Base-by-base conservation (phyloP, 2,888 invertebrate species). In the Heliconius erato region DNA sequence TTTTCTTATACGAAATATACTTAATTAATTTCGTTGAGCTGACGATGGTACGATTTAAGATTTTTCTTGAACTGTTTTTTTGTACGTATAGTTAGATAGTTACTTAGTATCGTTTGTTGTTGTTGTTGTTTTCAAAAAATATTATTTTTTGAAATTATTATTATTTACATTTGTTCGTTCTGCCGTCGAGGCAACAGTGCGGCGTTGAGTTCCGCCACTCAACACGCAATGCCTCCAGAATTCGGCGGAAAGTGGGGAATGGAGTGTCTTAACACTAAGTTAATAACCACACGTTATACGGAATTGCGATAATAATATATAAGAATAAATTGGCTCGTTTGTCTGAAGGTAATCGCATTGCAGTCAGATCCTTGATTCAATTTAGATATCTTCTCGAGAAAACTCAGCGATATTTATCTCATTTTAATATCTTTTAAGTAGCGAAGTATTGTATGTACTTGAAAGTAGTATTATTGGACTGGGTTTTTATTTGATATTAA, bases 341-440 rank as follows among this genome's bases (percentile, higher is more conserved):
- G 78, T 83, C 83, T 80, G 72, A 77, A 72, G 67, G 81, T 83
- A 85, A 83, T 85, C 83, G 83, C 74, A 85, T 82, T 74, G 83
- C 85, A 83, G 83, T 81, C 78, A 83, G 82, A 80, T 81, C 78
- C 82, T 82, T 83, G 83, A 85, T 85, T 85, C 82, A 81, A 85
- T 85, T 85, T 85, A 81, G 80, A 85, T 85, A 79, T 83, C 82
- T 80, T 80, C 81, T 79, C 77, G 80, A 76, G 72, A 79, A 82
- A 79, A 83, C 79, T 85, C 74, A 79, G 81, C 63, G 72, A 67
- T 68, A 65, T 69, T 79, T 28, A 74, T 74, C 49, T 80, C 35
- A 69, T 80, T 80, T 74, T 77, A 74, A 68, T 76, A 76, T 81
- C 40, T 59, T 81, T 72, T 81, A 68, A 54, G 69, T 74, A 80